Percentiles rank a stretch among this genome's conserved stretches.
phyloP scores from a whole-genome alignment of 2,797 vertebrate genomes.

The Pseudomugil tenellus region DNA sequence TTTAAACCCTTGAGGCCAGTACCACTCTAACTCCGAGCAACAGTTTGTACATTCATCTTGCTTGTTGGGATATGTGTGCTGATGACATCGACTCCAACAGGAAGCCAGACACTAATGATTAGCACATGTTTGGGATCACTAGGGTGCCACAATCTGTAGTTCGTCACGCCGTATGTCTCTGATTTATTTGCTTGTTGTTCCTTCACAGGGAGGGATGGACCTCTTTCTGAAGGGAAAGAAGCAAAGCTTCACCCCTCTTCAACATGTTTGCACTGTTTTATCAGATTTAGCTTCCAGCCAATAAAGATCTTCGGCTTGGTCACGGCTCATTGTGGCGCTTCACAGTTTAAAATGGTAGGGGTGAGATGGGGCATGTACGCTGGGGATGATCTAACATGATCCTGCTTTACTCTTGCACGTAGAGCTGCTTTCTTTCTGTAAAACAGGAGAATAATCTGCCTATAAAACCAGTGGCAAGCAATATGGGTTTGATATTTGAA shows the following conservation, averaged over 20 bases:
- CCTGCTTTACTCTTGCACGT: constrained; percentile 18
- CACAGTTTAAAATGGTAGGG: constrained; percentile 45
- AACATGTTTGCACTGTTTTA: constrained; percentile 51
- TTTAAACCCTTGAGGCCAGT: constrained; percentile 51
- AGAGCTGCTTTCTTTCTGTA: background rate
- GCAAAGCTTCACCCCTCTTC: constrained; percentile 29
- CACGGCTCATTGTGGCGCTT: constrained; percentile 54
- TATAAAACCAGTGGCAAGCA: background rate
- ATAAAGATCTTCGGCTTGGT: constrained; percentile 48
- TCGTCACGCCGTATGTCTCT: constrained; percentile 71
- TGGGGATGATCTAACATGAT: constrained; percentile 23
- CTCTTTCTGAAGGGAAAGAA: constrained; percentile 39
- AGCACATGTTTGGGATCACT: constrained; percentile 81
- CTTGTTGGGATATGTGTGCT: constrained; percentile 66
- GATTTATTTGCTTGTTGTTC: constrained; percentile 81
- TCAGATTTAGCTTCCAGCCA: constrained; percentile 56
- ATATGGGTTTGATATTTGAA: constrained; percentile 7
- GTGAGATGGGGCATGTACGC: constrained; percentile 15
- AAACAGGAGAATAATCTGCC: background rate
- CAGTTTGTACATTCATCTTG: constrained; percentile 56
- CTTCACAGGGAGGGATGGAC: constrained; percentile 54
- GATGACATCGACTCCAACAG: constrained; percentile 81
- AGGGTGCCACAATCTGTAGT: constrained; percentile 75
- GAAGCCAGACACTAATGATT: constrained; percentile 83
- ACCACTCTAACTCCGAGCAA: constrained; percentile 59